Percentiles rank a stretch among this genome's conserved stretches.
Conservation (phyloP, 1,140 invertebrate species). For the Nymphalis io region DNA sequence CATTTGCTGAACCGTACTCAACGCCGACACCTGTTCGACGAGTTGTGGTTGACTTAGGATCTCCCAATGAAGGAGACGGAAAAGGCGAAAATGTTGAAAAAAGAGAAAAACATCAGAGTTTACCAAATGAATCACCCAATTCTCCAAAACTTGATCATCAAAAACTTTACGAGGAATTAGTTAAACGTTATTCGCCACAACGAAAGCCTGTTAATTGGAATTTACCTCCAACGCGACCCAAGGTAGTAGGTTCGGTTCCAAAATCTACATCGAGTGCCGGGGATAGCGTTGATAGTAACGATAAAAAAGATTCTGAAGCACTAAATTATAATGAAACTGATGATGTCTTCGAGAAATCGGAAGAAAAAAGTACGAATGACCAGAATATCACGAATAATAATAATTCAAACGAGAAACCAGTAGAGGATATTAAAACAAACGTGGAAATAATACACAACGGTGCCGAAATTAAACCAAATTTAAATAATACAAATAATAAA, state of each 20-base stretch:
- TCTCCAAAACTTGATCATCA: conserved; percentile 67
- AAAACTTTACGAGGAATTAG: conserved; percentile 71
- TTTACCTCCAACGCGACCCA: conserved; percentile 68
- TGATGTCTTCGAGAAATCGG: conserved; percentile 66
- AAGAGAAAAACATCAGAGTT: conserved; percentile 54
- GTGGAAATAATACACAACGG: conserved; percentile 57
- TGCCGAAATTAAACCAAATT: conserved; percentile 35
- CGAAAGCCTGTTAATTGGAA: conserved; percentile 72
- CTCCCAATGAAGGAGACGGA: conserved; percentile 50
- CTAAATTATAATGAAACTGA: conserved; percentile 44
- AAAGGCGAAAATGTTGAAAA: conserved; percentile 61
- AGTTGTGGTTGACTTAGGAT: conserved; percentile 61
- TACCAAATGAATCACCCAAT: conserved; percentile 51
- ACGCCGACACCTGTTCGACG: conserved; percentile 66
- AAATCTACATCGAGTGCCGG: conserved; percentile 67
- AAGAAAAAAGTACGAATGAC: conserved; percentile 35
- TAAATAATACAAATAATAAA: conserved; percentile 33
- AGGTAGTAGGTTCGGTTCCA: conserved; percentile 70
- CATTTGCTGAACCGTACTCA: conserved; percentile 75
- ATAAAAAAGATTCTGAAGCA: conserved; percentile 45
- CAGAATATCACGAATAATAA: conserved; percentile 23
- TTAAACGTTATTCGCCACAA: conserved; percentile 74
- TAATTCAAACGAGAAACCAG: conserved; percentile 32
- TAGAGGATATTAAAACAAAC: conserved; percentile 40
- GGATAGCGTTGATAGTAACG: conserved; percentile 53